These are phyloP conservation scores for Poeciliopsis prolifica DNA, from an alignment of 2,113 vertebrate species.

Conservation along the genomic window DNA sequence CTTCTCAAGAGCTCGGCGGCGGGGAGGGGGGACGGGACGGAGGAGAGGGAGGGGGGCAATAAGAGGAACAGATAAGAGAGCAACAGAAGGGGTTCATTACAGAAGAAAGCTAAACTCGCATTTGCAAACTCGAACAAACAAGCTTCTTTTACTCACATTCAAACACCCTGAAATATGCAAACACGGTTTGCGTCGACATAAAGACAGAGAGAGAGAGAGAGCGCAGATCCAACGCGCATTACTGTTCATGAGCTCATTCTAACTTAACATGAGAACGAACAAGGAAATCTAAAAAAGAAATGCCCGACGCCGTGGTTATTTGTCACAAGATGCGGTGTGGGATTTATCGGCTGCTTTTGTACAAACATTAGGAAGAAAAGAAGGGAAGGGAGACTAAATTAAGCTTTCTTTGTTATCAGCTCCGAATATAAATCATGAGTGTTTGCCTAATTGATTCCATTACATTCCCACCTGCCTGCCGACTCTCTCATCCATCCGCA, in stretches of 20 bases:
- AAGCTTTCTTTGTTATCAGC: conserved; percentile 59
- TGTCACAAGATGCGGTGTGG: conserved; percentile 23
- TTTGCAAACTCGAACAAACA: conserved; percentile 33
- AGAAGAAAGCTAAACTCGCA: conserved; percentile 27
- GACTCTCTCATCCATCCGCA: conserved; percentile 57
- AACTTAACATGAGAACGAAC: conserved; percentile 16
- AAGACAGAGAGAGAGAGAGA: conserved; percentile 16
- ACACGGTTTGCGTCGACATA: conserved; percentile 1
- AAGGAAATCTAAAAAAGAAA: background rate
- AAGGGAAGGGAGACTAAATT: conserved; percentile 49
- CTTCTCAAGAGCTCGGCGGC: conserved; percentile 63
- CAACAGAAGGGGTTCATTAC: conserved; percentile 46
- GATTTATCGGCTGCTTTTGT: conserved; percentile 47
- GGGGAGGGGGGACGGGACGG: too few relatives aligned
- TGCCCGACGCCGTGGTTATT: conserved; percentile 1
- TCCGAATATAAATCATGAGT: conserved; percentile 68
- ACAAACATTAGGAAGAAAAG: conserved; percentile 63
- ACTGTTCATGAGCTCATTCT: conserved; percentile 18
- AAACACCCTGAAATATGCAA: conserved; percentile 19
- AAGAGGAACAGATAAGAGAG: conserved; percentile 32
- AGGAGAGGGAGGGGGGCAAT: conserved; percentile 27
- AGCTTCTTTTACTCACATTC: conserved; percentile 1
- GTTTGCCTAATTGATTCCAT: conserved; percentile 77
- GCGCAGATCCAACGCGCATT: conserved; percentile 21
- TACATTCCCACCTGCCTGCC: conserved; percentile 64